phyloP scores from a whole-genome alignment of 2,113 vertebrate species.

The Phalacrocorax aristotelis region DNA sequence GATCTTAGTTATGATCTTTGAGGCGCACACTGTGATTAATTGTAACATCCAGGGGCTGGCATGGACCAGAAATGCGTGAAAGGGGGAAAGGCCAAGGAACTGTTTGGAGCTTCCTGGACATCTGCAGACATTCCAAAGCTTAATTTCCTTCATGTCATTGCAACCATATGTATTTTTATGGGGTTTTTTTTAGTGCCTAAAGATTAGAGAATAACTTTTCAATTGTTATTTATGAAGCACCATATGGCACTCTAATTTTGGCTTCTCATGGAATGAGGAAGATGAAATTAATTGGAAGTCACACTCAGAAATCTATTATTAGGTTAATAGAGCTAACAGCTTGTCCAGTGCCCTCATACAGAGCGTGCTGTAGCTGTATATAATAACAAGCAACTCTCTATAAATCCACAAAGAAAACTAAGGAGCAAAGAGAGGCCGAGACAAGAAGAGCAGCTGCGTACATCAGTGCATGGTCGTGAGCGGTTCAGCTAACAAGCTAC shows the following conservation, averaged over 20 bases:
- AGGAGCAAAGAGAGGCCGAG: constrained; percentile 25
- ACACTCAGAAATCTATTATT: constrained; percentile 80
- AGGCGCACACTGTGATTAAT: not conserved
- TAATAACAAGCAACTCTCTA: constrained; percentile 48
- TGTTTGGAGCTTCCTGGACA: constrained; percentile 7
- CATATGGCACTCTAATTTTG: constrained; percentile 77
- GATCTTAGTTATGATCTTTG: not conserved
- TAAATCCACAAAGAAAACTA: constrained; percentile 32
- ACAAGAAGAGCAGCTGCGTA: not conserved
- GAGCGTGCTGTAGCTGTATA: constrained; percentile 58
- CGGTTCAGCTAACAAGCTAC: not conserved
- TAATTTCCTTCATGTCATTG: constrained; percentile 59
- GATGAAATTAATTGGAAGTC: constrained; percentile 81
- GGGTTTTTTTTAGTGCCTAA: not conserved
- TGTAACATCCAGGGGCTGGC: not conserved
- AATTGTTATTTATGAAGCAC: constrained; percentile 80
- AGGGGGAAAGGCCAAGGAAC: not conserved
- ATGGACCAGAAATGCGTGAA: not conserved
- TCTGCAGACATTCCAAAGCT: constrained; percentile 35
- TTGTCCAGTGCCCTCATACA: constrained; percentile 69
- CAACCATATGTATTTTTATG: constrained; percentile 38
- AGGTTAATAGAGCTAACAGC: constrained; percentile 77
- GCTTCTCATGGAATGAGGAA: constrained; percentile 69
- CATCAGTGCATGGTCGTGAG: not conserved
- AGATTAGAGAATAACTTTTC: constrained; percentile 80